A percentile compares a stretch with the other conserved stretches of the same genome.
Evolutionary conservation across 2,888 invertebrate genomes (phyloP).

Genomic region (Anarsia innoxiella): DNA sequence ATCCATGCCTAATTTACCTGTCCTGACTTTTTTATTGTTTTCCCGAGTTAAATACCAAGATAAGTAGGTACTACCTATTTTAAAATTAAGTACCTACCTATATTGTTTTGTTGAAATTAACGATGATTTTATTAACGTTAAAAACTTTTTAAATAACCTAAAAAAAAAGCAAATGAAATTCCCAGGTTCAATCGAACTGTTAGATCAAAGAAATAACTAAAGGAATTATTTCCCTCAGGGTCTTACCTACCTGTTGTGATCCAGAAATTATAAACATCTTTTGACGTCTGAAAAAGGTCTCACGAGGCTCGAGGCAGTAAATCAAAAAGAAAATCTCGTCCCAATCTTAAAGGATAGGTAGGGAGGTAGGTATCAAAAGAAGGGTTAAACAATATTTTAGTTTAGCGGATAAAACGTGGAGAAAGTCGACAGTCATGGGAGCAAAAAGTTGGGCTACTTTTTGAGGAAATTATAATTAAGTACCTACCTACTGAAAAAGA

Average conservation of each 20-base stretch:
- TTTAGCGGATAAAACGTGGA: background rate
- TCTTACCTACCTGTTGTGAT: constrained; percentile 4
- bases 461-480: no score
- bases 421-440: no score
- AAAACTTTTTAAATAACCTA: background rate
- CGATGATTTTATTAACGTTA: background rate
- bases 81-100: background rate
- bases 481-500: no score
- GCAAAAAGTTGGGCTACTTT: no score
- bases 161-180: background rate
- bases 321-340: constrained; percentile 33
- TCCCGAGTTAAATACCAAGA: no score
- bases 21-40: no score
- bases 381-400: constrained; percentile 31
- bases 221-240: background rate
- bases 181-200: background rate
- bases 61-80: no score
- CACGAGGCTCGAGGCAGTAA: constrained; percentile 21
- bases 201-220: background rate
- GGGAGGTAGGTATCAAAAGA: constrained; percentile 31
- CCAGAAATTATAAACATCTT: constrained; percentile 19
- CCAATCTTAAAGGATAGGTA: constrained; percentile 23
- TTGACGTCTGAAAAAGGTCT: constrained; percentile 17
- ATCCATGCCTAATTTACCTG: no score
- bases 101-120: background rate